These are phyloP conservation scores for Percopsis omiscomaycus DNA, from an alignment of 2,797 vertebrate species.

Conservation along the genomic window DNA sequence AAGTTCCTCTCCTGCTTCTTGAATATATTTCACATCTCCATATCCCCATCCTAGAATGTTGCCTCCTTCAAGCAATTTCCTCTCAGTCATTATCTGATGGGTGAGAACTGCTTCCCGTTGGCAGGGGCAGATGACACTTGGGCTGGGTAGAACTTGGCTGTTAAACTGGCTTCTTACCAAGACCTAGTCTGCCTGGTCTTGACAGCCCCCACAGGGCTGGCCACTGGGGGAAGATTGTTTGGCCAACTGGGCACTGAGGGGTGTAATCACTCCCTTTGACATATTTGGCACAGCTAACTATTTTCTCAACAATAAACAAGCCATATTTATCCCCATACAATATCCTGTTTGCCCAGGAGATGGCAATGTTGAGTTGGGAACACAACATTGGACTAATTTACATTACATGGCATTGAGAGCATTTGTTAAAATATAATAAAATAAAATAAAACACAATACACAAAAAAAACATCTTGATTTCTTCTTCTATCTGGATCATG, in stretches of 20 bases:
- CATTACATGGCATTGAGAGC: slow-evolving; percentile 14
- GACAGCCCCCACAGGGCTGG: slow-evolving; percentile 67
- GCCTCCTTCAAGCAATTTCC: slow-evolving; percentile 77
- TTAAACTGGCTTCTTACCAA: slow-evolving; percentile 68
- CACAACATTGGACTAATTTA: slow-evolving; percentile 14
- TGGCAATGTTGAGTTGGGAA: slow-evolving; percentile 76
- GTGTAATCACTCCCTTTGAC: slow-evolving; percentile 76
- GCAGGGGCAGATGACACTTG: slow-evolving; percentile 70
- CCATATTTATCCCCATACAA: slow-evolving; percentile 46
- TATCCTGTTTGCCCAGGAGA: slow-evolving; percentile 71
- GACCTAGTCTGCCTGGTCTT: slow-evolving; percentile 59
- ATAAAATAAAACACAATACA: neutral
- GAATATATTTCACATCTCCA: slow-evolving; percentile 8
- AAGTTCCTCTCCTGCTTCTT: slow-evolving; percentile 5
- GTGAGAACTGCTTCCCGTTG: slow-evolving; percentile 66
- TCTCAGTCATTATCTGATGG: slow-evolving; percentile 75
- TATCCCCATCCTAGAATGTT: slow-evolving; percentile 33
- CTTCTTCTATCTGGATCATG: neutral
- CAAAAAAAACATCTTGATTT: slow-evolving; percentile 3
- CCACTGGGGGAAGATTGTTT: slow-evolving; percentile 69
- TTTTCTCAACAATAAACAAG: slow-evolving; percentile 52
- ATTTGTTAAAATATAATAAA: slow-evolving; percentile 19
- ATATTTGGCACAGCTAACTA: slow-evolving; percentile 66
- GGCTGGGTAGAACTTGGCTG: slow-evolving; percentile 66
- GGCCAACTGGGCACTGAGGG: slow-evolving; percentile 76